Base-by-base conservation (phyloP, 2,797 vertebrate species). In the Gymnopithys bicolor region DNA sequence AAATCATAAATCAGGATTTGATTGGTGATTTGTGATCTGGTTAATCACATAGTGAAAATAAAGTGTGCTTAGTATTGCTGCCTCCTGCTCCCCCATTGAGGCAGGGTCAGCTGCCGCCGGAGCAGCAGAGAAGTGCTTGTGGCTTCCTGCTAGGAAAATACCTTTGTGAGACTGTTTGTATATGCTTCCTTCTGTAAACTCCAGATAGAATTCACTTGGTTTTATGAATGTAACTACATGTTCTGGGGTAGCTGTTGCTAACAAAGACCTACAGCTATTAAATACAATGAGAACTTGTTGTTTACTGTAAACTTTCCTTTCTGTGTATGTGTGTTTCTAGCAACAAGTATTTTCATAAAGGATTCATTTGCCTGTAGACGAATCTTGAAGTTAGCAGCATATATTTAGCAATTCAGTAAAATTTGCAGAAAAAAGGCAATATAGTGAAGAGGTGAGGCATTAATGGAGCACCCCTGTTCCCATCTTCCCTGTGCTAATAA, bases 101-200 rank as follows among this genome's bases (percentile, higher is more conserved):
- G n/a, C 1, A 1, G 23, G 66, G 71, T 28, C 9, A 13, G 37
- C 43, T 3, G 30, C 49, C 0, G 7, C 51, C 1, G 1, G 39
- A 67, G 56, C 76, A 3, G 78, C 58, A 27, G 60, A 93, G 81
- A 80, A 89, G 78, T 78, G 68, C 87, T 74, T 39, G 82, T 59
- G 75, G 84, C 73, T 93, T 96, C 95, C 86, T 95, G 80, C 94
- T 66, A 12, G 37, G 88, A 84, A 91, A 91, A 92, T 95, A 79
- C 88, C 68, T 94, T 87, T 87, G 80, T 86, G 23, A 82, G 58
- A 46, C 58, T 91, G 70, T 90, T 84, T 83, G 91, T 84, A 5
- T 73, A 24, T 37, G 89, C 70, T 96, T 96, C 95, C 85, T 96
- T 93, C 95, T 96, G 86, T 93, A 89, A 95, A 93, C 92, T 93